Evolutionary conservation across 2,797 vertebrate genomes (phyloP).

Genomic region (Emys orbicularis): DNA sequence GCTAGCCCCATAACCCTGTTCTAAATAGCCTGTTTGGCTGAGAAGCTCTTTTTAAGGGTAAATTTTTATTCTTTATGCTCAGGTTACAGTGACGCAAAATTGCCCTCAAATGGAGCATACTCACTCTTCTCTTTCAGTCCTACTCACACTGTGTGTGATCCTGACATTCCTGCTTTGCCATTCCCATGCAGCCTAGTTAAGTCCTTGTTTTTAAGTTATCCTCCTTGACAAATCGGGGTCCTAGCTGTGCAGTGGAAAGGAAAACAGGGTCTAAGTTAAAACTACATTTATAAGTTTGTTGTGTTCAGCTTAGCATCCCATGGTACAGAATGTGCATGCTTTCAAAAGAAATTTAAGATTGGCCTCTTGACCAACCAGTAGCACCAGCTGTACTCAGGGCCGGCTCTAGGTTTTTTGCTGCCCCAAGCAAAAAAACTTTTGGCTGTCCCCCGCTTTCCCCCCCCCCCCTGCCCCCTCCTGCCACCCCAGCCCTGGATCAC

Average conservation of each 20-base stretch:
- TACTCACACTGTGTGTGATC: neutral
- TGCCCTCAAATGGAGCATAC: neutral
- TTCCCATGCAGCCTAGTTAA: neutral
- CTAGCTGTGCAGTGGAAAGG: neutral
- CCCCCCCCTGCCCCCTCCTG: too few relatives aligned
- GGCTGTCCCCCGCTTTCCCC: too few relatives aligned
- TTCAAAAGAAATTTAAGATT: conserved; percentile 2
- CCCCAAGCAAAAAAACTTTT: too few relatives aligned
- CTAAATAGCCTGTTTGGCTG: conserved; percentile 22
- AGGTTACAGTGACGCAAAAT: conserved; percentile 4
- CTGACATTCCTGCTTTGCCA: neutral
- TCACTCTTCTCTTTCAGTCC: neutral
- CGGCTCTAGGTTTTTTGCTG: too few relatives aligned
- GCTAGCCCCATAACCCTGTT: neutral
- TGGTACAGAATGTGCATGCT: neutral
- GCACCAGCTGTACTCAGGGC: neutral
- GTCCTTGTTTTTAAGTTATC: neutral
- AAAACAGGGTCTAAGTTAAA: neutral
- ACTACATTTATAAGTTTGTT: neutral
- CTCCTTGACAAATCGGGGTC: accelerated
- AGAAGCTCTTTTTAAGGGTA: conserved; percentile 26
- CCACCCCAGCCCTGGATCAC: too few relatives aligned
- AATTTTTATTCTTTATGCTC: neutral
- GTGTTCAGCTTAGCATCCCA: neutral
- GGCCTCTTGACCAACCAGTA: neutral